Percentiles rank a stretch among this genome's conserved stretches.
Evolutionary conservation across 2,113 vertebrate species (phyloP).

Genomic region (Salvator merianae): DNA sequence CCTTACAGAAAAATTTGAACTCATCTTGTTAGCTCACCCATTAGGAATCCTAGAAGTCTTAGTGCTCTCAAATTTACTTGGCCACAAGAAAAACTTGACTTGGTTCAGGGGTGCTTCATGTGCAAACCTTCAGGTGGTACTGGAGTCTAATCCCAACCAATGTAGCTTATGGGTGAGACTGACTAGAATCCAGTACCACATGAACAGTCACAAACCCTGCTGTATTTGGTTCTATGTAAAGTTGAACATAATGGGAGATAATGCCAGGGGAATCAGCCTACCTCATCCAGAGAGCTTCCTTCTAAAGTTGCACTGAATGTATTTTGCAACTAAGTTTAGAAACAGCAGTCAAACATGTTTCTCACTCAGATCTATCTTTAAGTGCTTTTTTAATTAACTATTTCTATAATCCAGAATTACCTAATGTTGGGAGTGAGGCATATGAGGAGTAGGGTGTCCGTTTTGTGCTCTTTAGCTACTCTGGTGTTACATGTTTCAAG

Average conservation of each 20-base stretch:
- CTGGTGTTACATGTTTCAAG: neutral
- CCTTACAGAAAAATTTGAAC: constrained; percentile 58
- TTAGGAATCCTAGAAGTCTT: neutral
- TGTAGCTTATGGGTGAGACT: no score
- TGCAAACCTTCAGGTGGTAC: no score
- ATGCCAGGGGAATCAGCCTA: neutral
- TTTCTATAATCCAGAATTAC: constrained; percentile 38
- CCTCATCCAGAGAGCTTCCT: constrained; percentile 43
- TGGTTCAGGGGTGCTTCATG: no score
- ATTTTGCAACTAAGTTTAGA: constrained; percentile 17
- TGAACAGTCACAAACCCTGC: neutral
- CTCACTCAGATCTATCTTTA: constrained; percentile 27
- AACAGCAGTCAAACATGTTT: constrained; percentile 19
- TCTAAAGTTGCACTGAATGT: constrained; percentile 39
- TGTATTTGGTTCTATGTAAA: constrained; percentile 5
- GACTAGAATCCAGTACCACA: no score
- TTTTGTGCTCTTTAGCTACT: constrained; percentile 8
- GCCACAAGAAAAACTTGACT: no score
- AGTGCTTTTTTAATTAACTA: constrained; percentile 12
- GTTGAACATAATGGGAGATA: neutral
- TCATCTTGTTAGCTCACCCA: constrained; percentile 14
- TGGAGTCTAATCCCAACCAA: no score
- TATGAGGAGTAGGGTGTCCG: constrained; percentile 1
- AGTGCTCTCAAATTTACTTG: neutral
- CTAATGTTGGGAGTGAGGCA: neutral